Conservation (phyloP, 2,113 vertebrate genomes). For the Pterophyllum scalare region DNA sequence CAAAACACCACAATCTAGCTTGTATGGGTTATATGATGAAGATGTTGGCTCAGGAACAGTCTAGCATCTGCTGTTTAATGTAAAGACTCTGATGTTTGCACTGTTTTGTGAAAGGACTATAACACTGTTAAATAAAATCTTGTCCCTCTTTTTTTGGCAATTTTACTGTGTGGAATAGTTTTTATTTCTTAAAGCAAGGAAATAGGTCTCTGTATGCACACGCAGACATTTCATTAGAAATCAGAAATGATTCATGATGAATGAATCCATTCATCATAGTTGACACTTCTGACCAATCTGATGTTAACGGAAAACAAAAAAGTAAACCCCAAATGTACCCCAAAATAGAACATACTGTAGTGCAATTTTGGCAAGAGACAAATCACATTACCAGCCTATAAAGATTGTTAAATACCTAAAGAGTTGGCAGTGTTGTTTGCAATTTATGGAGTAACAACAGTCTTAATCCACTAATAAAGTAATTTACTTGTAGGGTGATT, state of each 20-base stretch:
- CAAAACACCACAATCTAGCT: fast-evolving
- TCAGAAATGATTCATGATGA: neutral
- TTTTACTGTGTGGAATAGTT: neutral
- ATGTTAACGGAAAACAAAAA: neutral
- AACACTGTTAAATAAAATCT: neutral
- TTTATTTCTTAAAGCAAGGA: neutral
- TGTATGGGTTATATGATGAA: neutral
- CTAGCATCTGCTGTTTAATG: neutral
- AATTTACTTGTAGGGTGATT: neutral
- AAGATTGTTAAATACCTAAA: neutral
- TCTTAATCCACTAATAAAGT: neutral
- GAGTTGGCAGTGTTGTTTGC: neutral
- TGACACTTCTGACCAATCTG: neutral
- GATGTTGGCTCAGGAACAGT: neutral
- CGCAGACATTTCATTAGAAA: neutral
- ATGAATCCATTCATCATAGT: neutral
- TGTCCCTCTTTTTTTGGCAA: fast-evolving
- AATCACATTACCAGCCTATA: neutral
- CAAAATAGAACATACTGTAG: neutral
- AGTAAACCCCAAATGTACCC: neutral
- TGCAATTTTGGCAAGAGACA: neutral
- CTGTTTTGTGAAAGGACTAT: neutral
- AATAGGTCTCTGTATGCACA: neutral
- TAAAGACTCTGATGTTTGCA: neutral
- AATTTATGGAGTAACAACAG: neutral